Conservation (phyloP, 2,888 invertebrate species). For the Heteromurus nitidus region DNA sequence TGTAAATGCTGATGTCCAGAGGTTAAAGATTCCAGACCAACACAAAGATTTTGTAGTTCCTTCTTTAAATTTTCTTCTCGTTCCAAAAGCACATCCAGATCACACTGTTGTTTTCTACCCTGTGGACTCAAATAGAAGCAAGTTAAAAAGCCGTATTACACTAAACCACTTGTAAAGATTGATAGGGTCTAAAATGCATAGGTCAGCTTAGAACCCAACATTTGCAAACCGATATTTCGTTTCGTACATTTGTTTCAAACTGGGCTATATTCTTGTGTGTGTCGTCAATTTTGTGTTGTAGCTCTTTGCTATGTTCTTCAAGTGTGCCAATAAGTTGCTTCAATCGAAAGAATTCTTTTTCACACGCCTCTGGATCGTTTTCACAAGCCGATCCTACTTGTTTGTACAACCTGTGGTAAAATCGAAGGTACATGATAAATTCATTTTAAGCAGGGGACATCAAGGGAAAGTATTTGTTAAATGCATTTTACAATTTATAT, state of each 20-base stretch:
- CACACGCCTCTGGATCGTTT: background rate
- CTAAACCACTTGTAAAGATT: no score
- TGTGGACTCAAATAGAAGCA: no score
- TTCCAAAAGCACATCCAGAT: background rate
- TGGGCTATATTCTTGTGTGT: no score
- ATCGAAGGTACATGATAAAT: background rate
- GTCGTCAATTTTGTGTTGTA: no score
- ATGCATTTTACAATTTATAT: background rate
- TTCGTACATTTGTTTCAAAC: no score
- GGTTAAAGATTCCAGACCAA: constrained; percentile 28
- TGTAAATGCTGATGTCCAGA: background rate
- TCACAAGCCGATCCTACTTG: background rate
- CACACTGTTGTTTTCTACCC: constrained; percentile 14
- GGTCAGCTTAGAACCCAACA: no score
- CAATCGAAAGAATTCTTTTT: background rate
- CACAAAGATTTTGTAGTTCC: background rate
- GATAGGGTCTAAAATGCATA: background rate
- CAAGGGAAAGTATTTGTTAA: no score
- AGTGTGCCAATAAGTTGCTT: background rate
- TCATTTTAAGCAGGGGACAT: no score
- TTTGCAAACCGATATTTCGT: no score
- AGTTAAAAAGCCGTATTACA: no score
- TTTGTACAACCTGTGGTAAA: constrained; percentile 8
- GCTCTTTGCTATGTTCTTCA: no score
- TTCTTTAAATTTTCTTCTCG: background rate